A percentile compares a stretch with the other conserved stretches of the same genome.
Evolutionary conservation across 1,140 invertebrate genomes (phyloP).

Genomic region (Drosophila sp.): DNA sequence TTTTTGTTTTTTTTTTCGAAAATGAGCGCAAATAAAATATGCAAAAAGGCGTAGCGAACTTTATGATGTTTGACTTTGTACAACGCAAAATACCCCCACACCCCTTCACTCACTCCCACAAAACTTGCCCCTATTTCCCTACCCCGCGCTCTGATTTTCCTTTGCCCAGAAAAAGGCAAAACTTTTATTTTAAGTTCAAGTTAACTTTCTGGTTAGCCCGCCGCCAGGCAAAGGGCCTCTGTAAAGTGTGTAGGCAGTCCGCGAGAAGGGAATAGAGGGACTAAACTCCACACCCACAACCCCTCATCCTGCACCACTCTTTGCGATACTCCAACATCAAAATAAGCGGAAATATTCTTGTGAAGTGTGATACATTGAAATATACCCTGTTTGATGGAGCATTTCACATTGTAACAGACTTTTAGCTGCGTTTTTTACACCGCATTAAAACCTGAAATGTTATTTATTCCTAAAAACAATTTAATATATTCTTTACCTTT

Average conservation of each 20-base stretch:
- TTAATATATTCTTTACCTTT: no score
- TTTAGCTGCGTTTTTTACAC: no score
- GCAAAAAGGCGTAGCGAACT: constrained; percentile 82
- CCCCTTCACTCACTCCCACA: no score
- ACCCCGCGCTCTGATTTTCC: neutral
- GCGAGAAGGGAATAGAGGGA: neutral
- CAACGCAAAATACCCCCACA: constrained; percentile 57
- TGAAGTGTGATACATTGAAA: neutral
- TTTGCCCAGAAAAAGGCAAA: constrained; percentile 54
- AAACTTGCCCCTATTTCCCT: neutral
- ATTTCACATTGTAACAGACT: no score
- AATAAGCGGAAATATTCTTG: neutral
- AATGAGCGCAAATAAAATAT: constrained; percentile 82
- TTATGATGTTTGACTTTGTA: constrained; percentile 82
- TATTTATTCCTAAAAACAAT: no score
- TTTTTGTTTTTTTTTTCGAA: constrained; percentile 36
- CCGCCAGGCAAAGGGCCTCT: constrained; percentile 43
- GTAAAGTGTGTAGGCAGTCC: constrained; percentile 13
- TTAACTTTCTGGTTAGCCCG: constrained; percentile 78
- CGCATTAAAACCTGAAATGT: no score
- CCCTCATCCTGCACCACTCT: neutral
- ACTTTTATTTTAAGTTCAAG: constrained; percentile 83
- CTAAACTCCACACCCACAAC: constrained; percentile 9
- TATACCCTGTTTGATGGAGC: neutral
- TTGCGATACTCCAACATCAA: neutral